Conservation (phyloP, 1,140 invertebrate genomes). For the Hyposmocoma kahamanoa region DNA sequence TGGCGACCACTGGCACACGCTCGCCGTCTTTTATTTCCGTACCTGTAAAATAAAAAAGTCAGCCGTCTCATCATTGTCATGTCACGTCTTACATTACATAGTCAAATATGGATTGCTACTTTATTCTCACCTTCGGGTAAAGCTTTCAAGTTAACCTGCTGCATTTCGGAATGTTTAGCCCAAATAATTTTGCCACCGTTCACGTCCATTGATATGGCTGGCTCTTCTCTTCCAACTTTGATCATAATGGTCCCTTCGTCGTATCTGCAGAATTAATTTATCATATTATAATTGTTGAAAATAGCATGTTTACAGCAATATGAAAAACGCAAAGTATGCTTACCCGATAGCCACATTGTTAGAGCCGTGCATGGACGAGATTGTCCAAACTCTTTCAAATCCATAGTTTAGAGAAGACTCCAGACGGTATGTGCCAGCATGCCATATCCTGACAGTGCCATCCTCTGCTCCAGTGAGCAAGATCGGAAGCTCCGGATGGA, state of each 20-base stretch:
- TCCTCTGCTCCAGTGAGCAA: constrained; percentile 98
- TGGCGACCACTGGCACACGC: constrained; percentile 92
- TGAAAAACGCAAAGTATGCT: constrained; percentile 9
- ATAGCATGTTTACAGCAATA: not conserved
- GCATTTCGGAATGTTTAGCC: constrained; percentile 98
- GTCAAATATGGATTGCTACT: not conserved
- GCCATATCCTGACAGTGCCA: constrained; percentile 97
- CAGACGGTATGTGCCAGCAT: constrained; percentile 96
- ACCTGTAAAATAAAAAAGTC: constrained; percentile 30
- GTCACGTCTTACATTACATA: constrained; percentile 6
- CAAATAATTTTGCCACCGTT: constrained; percentile 98
- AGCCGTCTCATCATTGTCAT: no score
- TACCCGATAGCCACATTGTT: constrained; percentile 96
- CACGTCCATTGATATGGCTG: constrained; percentile 99
- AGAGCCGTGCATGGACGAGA: constrained; percentile 94
- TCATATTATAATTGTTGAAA: not conserved
- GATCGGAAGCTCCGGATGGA: constrained; percentile 98
- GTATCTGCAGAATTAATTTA: constrained; percentile 74
- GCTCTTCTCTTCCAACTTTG: constrained; percentile 97
- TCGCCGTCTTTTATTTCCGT: constrained; percentile 93
- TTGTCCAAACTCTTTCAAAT: constrained; percentile 98
- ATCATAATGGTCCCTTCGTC: constrained; percentile 99
- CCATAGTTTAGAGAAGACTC: constrained; percentile 99
- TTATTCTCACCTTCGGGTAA: constrained; percentile 78
- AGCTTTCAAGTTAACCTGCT: constrained; percentile 96